Percentiles rank a stretch among this genome's conserved stretches.
These are phyloP conservation scores for Coleophora deauratella DNA, from an alignment of 2,888 invertebrate genomes.

Conservation along the genomic window DNA sequence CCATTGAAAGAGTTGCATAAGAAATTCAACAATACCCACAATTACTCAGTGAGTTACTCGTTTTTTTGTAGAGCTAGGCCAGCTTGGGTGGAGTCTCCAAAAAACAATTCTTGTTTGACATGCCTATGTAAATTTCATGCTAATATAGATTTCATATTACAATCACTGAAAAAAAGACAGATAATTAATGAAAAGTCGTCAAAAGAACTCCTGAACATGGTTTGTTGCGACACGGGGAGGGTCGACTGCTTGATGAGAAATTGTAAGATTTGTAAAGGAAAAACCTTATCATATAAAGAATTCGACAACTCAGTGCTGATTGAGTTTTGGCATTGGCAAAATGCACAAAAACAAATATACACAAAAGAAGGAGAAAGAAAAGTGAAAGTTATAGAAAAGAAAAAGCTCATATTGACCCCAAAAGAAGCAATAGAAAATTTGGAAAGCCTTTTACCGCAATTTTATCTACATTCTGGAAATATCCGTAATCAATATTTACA, in stretches of 20 bases:
- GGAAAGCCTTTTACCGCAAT: constrained; percentile 9
- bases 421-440: constrained; percentile 9
- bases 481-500: constrained; percentile 19
- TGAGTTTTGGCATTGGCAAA: constrained; percentile 9
- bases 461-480: constrained; percentile 4
- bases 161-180: constrained; percentile 14
- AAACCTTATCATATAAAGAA: no score
- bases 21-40: no score
- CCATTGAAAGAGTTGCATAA: no score
- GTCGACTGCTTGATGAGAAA: constrained; percentile 18
- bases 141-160: constrained; percentile 12
- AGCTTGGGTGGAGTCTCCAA: no score
- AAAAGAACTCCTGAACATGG: constrained; percentile 14
- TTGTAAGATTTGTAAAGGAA: constrained; percentile 17
- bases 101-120: no score
- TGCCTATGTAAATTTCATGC: no score
- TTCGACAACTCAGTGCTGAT: constrained; percentile 12
- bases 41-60: no score
- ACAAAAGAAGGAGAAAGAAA: constrained; percentile 13
- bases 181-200: constrained; percentile 17
- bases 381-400: constrained; percentile 11
- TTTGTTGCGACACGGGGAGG: constrained; percentile 20
- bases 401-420: constrained; percentile 7
- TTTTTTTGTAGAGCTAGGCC: no score
- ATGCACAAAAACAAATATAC: constrained; percentile 11